Percentiles rank a stretch among this genome's conserved stretches.
These are phyloP conservation scores for Falco berigora DNA, from an alignment of 2,797 vertebrate genomes.

Conservation along the genomic window DNA sequence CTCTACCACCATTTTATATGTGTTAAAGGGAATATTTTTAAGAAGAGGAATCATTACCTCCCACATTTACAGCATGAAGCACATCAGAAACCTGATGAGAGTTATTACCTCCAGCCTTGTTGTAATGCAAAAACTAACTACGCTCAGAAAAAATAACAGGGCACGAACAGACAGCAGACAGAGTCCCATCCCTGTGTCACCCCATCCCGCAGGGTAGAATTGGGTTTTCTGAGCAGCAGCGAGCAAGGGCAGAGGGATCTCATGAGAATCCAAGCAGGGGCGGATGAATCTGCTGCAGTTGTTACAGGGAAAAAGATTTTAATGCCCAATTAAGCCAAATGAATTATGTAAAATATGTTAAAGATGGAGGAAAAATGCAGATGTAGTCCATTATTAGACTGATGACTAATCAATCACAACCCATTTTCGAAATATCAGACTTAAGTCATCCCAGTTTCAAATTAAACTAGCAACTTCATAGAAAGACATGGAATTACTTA, in stretches of 20 bases:
- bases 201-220: accelerated
- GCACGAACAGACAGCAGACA: accelerated
- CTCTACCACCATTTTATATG: not conserved
- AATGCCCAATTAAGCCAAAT: slow-evolving; percentile 28
- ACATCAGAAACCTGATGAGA: not conserved
- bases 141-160: not conserved
- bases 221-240: not conserved
- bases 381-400: slow-evolving; percentile 40
- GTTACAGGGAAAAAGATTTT: not conserved
- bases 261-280: not conserved
- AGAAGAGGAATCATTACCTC: not conserved
- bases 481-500: not conserved
- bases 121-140: not conserved
- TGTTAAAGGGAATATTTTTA: not conserved
- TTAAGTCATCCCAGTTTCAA: slow-evolving; percentile 9
- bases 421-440: not conserved
- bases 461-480: slow-evolving; percentile 9
- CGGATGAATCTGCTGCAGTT: not conserved
- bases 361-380: slow-evolving; percentile 12
- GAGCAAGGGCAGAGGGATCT: not conserved
- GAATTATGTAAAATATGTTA: slow-evolving; percentile 31
- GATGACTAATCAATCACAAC: slow-evolving; percentile 52
- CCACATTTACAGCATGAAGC: not conserved
- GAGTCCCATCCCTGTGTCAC: not conserved
- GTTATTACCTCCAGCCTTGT: not conserved